Conservation (phyloP, 2,113 vertebrate species). For the Cichladusa arquata region DNA sequence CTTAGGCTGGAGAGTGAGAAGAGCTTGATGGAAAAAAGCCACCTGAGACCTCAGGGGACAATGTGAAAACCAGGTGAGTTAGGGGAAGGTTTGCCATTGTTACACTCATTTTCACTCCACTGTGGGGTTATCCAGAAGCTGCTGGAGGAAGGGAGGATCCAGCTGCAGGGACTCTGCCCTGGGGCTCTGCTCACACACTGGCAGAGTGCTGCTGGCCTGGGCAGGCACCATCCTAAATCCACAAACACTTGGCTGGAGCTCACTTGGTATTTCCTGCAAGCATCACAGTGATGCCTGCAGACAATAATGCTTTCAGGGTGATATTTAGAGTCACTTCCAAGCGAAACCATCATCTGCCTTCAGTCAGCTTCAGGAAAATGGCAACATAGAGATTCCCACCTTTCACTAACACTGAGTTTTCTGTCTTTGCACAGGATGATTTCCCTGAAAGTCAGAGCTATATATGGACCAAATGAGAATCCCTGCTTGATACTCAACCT, state of each 20-base stretch:
- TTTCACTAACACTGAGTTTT: not conserved
- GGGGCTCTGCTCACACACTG: not conserved
- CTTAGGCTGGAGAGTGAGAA: not conserved
- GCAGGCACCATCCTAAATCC: not conserved
- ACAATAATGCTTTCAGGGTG: not conserved
- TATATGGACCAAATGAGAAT: not conserved
- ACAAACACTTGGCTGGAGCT: not conserved
- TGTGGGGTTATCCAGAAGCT: not conserved
- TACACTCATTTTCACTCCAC: accelerated
- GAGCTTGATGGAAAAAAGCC: not conserved
- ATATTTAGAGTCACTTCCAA: not conserved
- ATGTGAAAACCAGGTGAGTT: not conserved
- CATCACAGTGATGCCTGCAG: not conserved
- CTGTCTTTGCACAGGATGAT: not conserved
- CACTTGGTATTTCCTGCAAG: not conserved
- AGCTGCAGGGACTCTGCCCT: not conserved
- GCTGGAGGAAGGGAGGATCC: not conserved
- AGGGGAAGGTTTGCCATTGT: not conserved
- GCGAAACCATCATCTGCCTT: not conserved
- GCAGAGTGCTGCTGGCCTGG: not conserved
- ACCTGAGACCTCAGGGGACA: not conserved
- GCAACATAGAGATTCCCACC: accelerated
- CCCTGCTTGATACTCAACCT: not conserved
- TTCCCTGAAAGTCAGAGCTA: not conserved
- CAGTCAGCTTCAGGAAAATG: not conserved